These are phyloP conservation scores for Branchipolynoe longqiensis DNA, from an alignment of 2,888 invertebrate species.

Conservation along the genomic window DNA sequence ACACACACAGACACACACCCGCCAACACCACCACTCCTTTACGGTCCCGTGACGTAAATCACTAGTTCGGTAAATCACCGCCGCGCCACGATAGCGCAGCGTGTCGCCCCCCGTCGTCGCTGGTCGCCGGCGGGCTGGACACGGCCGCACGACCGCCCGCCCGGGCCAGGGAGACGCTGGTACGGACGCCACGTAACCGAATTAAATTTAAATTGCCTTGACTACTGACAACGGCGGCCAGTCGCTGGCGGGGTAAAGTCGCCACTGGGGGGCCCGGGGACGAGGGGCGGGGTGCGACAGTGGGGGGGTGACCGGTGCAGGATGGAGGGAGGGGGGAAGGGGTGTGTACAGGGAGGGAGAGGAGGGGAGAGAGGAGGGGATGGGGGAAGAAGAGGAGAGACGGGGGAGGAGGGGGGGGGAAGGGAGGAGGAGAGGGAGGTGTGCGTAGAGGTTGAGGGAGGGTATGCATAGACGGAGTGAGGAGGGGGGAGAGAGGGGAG, in stretches of 20 bases:
- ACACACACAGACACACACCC: no score
- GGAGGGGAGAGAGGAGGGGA: neutral
- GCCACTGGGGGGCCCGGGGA: neutral
- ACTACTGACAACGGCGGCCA: constrained; percentile 54
- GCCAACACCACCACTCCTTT: no score
- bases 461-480: neutral
- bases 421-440: constrained; percentile 1
- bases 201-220: constrained; percentile 57
- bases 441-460: constrained; percentile 17
- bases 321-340: neutral
- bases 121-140: constrained; percentile 17
- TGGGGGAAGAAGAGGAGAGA: neutral
- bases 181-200: constrained; percentile 50
- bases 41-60: no score
- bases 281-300: neutral
- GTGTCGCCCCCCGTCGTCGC: neutral
- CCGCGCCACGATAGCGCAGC: neutral
- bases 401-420: neutral
- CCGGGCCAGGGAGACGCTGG: constrained; percentile 41
- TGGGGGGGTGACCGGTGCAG: neutral
- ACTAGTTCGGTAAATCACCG: no score
- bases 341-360: neutral
- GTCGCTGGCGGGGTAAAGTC: constrained; percentile 23
- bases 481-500: neutral
- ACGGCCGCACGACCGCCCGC: constrained; percentile 20